A percentile compares a stretch with the other conserved stretches of the same genome.
Conservation (phyloP, 2,797 vertebrate genomes). For the Antennarius maculatus region DNA sequence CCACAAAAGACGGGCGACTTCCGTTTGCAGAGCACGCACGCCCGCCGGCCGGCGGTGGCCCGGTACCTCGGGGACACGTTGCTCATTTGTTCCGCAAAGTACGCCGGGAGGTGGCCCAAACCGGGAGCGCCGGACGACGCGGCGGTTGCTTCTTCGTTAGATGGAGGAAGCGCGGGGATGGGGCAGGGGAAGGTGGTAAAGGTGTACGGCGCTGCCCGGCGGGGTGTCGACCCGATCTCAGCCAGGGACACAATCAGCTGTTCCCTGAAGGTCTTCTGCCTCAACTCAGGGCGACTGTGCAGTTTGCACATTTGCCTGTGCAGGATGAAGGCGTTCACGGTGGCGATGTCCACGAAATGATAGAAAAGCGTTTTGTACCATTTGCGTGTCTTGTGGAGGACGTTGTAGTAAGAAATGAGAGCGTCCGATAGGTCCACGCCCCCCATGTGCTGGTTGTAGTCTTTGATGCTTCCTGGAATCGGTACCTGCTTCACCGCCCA, state of each 20-base stretch:
- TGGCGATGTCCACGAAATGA: constrained; percentile 75
- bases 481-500: constrained; percentile 54
- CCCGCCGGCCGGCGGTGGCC: constrained; percentile 58
- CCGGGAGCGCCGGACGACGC: background rate
- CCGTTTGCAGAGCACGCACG: constrained; percentile 62
- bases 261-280: constrained; percentile 63
- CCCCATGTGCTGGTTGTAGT: constrained; percentile 75
- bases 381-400: constrained; percentile 68
- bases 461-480: constrained; percentile 58
- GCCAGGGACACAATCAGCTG: constrained; percentile 60
- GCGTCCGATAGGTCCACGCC: constrained; percentile 77
- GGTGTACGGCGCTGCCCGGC: constrained; percentile 40
- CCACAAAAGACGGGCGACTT: constrained; percentile 67
- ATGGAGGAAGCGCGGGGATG: background rate
- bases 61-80: constrained; percentile 50
- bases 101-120: constrained; percentile 59
- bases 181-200: constrained; percentile 23
- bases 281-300: constrained; percentile 32
- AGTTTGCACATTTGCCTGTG: constrained; percentile 68
- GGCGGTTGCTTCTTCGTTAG: background rate
- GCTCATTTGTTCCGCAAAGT: constrained; percentile 62
- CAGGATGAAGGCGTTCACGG: constrained; percentile 72
- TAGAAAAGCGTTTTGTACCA: constrained; percentile 78
- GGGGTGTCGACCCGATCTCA: constrained; percentile 57
- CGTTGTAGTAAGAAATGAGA: constrained; percentile 73